Evolutionary conservation across 2,797 vertebrate species (phyloP), one percentile per base, ranked within the genome.

Genomic region (Vireo griseus): DNA sequence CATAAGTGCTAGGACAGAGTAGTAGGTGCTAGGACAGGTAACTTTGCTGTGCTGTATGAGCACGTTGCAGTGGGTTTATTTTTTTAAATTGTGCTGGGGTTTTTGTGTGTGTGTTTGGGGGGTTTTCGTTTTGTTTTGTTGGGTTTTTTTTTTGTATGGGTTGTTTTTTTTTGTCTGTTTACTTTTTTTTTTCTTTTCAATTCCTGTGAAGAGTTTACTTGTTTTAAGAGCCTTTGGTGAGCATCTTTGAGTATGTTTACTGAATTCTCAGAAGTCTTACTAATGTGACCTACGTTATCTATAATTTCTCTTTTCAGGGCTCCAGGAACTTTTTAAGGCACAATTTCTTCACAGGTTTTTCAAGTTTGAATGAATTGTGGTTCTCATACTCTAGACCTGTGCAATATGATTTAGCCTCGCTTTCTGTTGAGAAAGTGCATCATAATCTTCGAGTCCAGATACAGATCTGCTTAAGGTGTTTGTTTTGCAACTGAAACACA

Each of bases 121-220:
- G 2, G 5, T 28, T 28, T 21, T 29, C 19, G 10, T 44, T 42
- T 42, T 42, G 21, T 12, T 45, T 45, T 47, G 37, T 24, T 47
- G 11, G 28, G 25, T 7, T 5, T 6, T 40, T 29, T 48, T 28
- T 18, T 0, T 15, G 11, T 8, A 26, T 6, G 6, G 2, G 3
- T 37, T 20, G 25, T 3, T 11, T 28, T 28, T 2, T 11, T 50
- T 10, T 42, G 5, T 20, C 10, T 19, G 8, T 19, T 47, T 69
- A 8, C 44, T 48, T 39, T 9, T 4, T 5, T 10, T 4, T 11
- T 31, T n/a, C 10, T 58, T 76, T 35, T 50, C 11, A 61, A 12
- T 54, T 50, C 25, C 5, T 28, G 0, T 69, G 24, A 66, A 62
- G 16, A 61, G 13, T 57, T 81, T 37, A 13, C 11, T 78, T 67